Base-by-base conservation (phyloP, 2,888 invertebrate species). In the Caenorhabditis parvicauda region DNA sequence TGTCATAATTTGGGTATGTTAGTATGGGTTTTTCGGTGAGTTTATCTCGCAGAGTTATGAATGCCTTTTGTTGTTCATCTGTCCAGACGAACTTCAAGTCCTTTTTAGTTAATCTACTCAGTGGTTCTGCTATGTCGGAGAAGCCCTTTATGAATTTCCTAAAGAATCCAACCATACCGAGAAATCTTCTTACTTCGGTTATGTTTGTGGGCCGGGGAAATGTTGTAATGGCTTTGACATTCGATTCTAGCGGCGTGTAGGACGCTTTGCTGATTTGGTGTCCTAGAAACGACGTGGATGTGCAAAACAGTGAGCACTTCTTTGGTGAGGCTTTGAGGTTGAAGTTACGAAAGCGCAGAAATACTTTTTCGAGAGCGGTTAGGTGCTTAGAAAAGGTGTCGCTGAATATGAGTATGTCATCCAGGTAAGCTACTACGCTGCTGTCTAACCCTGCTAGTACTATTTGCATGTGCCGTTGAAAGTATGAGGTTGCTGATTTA, bases 151-250 rank as follows among this genome's bases (percentile, higher is more conserved):
- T 29, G 38, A 61, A 61, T 39, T 55, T 55, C 6, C 52, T 9
- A 35, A 51, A 59, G 47, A 55, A 60, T 2, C 55, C 55, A 7
- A 55, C 54, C 51, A 75, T 50, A 1, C 74, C 74, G 1, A 74
- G 44, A 24, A 74, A 65, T 3, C 59, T 25, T 21, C 51, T 41
- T 2, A 72, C 48, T 42, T 64, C 52, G n/a, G 52, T 59, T 0
- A 58, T 39, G 46, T 50, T 59, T 0, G 19, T 45, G 0, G 74
- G 74, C 1, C 9, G 39, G 2, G 67, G 64, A 24, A 60, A 52
- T 0, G 59, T 42, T 3, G 24, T 6, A 17, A 74, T 61, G 9
- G 42, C 48, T 17, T 45, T 37, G 5, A 68, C 22, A 38, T 64
- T 63, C 3, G 51, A 27, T 1, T 46, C 45, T n/a, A 52, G 28